Conservation (phyloP, 2,888 invertebrate genomes). For the Chirona hameri region DNA sequence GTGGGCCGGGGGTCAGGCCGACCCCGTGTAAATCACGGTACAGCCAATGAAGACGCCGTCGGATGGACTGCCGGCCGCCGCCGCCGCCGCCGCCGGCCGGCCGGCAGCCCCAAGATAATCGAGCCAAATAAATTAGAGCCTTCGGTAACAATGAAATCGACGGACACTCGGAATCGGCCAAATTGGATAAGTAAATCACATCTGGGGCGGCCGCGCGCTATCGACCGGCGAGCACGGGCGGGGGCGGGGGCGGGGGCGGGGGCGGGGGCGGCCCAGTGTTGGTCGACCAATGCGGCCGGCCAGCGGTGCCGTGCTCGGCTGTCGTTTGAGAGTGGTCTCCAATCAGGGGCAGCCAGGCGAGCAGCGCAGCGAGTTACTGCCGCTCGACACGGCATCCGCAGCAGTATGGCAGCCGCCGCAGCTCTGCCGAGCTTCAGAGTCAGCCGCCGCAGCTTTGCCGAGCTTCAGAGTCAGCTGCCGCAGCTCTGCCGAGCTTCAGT, state of each 20-base stretch:
- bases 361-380: background rate
- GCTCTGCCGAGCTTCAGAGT: background rate
- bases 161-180: conserved; percentile 6
- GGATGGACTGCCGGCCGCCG: background rate
- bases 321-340: conserved; percentile 9
- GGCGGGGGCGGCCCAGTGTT: background rate
- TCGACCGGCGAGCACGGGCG: background rate
- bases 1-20: background rate
- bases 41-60: background rate
- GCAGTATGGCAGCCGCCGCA: background rate
- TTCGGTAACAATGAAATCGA: conserved; percentile 26
- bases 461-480: too few relatives aligned
- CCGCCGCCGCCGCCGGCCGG: background rate
- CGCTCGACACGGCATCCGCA: background rate
- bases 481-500: too few relatives aligned
- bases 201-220: background rate
- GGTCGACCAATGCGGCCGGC: background rate
- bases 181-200: conserved; percentile 27
- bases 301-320: background rate
- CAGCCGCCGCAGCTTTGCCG: background rate
- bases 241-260: background rate
- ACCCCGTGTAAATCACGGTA: background rate
- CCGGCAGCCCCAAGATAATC: background rate
- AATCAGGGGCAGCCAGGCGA: background rate
- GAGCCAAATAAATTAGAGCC: conserved; percentile 13